Percentiles rank a stretch among this genome's conserved stretches.
Evolutionary conservation across 2,888 invertebrate species (phyloP).

Genomic region (Pollenia angustigena): DNA sequence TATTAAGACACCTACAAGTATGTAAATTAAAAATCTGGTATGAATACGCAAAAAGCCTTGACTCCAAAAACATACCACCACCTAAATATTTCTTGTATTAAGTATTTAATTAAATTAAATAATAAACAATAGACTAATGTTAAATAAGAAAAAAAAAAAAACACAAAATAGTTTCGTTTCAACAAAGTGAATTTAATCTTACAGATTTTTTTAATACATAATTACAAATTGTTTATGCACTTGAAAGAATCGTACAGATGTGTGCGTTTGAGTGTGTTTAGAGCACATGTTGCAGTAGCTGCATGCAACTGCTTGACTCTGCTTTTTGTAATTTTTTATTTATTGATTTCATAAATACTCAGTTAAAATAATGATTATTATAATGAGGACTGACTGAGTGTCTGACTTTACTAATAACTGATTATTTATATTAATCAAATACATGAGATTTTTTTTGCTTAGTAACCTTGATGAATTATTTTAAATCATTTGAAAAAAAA

Average conservation of each 20-base stretch:
- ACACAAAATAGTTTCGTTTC: slow-evolving; percentile 22
- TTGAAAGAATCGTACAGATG: slow-evolving; percentile 23
- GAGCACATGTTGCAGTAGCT: not conserved
- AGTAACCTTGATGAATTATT: slow-evolving; percentile 42
- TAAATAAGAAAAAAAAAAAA: slow-evolving; percentile 1
- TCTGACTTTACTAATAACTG: slow-evolving; percentile 11
- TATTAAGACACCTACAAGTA: slow-evolving; percentile 30
- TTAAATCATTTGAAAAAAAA: slow-evolving; percentile 1
- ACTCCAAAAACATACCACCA: slow-evolving; percentile 57
- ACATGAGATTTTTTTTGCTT: slow-evolving; percentile 2
- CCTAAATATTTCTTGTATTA: slow-evolving; percentile 35
- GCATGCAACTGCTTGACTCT: slow-evolving; percentile 1
- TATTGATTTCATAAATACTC: not conserved
- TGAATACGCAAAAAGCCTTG: slow-evolving; percentile 59
- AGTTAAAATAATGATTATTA: not conserved
- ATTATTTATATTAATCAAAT: slow-evolving; percentile 54
- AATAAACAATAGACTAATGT: slow-evolving; percentile 10
- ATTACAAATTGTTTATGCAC: slow-evolving; percentile 52
- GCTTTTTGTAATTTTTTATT: not conserved
- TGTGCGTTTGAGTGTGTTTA: not conserved
- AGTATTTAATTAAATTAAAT: slow-evolving; percentile 14
- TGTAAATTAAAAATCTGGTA: slow-evolving; percentile 52
- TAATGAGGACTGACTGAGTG: not conserved
- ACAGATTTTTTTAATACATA: slow-evolving; percentile 33
- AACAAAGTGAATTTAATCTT: slow-evolving; percentile 48